Base-by-base conservation (phyloP, 2,888 invertebrate species). In the Acanthosepion lycidas region DNA sequence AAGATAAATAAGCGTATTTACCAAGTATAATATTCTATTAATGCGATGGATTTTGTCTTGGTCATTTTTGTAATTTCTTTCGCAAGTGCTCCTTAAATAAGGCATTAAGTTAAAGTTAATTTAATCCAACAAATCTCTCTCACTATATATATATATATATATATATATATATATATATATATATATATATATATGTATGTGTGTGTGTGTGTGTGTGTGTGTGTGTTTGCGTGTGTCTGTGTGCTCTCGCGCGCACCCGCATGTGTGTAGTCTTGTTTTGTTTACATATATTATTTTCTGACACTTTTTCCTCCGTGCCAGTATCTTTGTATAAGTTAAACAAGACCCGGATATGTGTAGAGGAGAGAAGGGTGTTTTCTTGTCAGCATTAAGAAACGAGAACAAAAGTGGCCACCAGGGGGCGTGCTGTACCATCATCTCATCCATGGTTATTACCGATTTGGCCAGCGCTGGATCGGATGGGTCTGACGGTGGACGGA, bases 391-490 rank as follows among this genome's bases (percentile, higher is more conserved):
- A n/a, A 78, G 78, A 8, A 78, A 78, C 18, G n/a, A 78, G 78
- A 15, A 78, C 78, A 78, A 78, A 78, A 78, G 33, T 78, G 33
- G 78, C 33, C 78, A 78, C n/a, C 78, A 33, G n/a, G n/a, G 78
- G 78, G 78, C 78, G n/a, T 78, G n/a, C n/a, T 33, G 33, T n/a
- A 33, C 78, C n/a, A 78, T 78, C 78, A 78, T 78, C 78, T 78
- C n/a, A 78, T 78, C n/a, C 78, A 78, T 33, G n/a, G 78, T 78
- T 78, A 78, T 78, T 78, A n/a, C 78, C 78, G 78, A n/a, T 78
- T 33, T n/a, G 78, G n/a, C 78, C n/a, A 15, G 78, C 33, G 78
- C n/a, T 78, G n/a, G 26, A 78, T 78, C 78, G 78, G 78, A 78
- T 78, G 6, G 78, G 78, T 78, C 78, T 78, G 78, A 18, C 33